Base-by-base conservation (phyloP, 2,888 invertebrate species). In the Osmoderma eremita region DNA sequence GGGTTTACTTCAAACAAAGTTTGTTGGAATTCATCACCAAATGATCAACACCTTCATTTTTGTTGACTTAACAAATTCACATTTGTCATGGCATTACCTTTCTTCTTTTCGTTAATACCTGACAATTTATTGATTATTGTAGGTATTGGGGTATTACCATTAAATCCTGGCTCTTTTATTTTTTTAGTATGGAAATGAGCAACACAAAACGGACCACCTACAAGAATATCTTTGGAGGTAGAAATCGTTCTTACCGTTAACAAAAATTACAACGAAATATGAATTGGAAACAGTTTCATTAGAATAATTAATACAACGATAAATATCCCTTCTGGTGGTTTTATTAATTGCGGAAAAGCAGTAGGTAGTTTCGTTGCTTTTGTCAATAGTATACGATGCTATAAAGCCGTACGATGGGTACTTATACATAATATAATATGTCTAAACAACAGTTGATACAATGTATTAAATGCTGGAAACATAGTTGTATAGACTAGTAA, bases 261-360 rank as follows among this genome's bases (percentile, higher is more conserved):
- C 48, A 45, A 45, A 61, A 45, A 61, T 61, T 61, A 61, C 58
- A 13, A 30, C 45, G 48, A 61, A 45, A 61, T 61, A 45, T 61
- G n/a, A 61, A 61, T 61, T 61, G 45, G 17, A 61, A 61, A 61
- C 58, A 17, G 30, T 24, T 61, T 36, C 45, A 61, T 61, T 61
- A 61, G 48, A 61, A 61, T 61, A 30, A 30, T 1, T 30, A 45
- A 61, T 61, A 61, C 58, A 61, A 61, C 58, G 45, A 61, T 61
- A 61, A 61, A 61, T 61, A 61, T 30, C 30, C 30, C 58, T 61
- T 61, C 58, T 45, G 58, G 45, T 61, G 58, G 58, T 61, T 61
- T 61, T 61, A 61, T 61, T 61, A 61, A 61, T 61, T 61, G 58
- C 45, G 58, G 45, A 61, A 61, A 61, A 61, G 58, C 42, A 61